These are phyloP conservation scores for Mellilla xanthometata DNA, from an alignment of 2,888 invertebrate species.

Conservation along the genomic window DNA sequence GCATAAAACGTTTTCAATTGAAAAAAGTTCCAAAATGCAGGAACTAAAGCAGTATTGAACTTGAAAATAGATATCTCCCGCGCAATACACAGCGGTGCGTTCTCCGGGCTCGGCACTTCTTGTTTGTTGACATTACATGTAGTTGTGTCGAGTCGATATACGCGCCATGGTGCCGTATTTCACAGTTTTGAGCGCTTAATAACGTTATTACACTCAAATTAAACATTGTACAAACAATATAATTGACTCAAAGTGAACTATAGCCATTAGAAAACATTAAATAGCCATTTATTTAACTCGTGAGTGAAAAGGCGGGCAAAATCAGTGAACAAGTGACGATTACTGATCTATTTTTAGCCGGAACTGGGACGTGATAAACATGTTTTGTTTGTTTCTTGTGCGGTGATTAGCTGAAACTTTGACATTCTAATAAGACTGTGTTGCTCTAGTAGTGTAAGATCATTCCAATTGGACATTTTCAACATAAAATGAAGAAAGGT, in stretches of 20 bases:
- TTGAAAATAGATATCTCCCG: slow-evolving; percentile 32
- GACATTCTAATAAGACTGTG: slow-evolving; percentile 40
- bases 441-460: slow-evolving; percentile 29
- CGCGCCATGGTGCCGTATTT: slow-evolving; percentile 66
- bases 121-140: slow-evolving; percentile 69
- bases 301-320: slow-evolving; percentile 69
- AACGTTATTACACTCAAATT: slow-evolving; percentile 42
- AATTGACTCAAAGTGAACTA: slow-evolving; percentile 42
- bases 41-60: neutral
- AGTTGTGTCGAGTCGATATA: slow-evolving; percentile 62
- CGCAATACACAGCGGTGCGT: slow-evolving; percentile 42
- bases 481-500: slow-evolving; percentile 43
- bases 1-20: no score
- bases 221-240: slow-evolving; percentile 42
- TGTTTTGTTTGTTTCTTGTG: slow-evolving; percentile 41
- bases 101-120: slow-evolving; percentile 43
- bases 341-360: slow-evolving; percentile 71
- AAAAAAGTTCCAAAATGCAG: no score
- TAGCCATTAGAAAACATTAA: slow-evolving; percentile 37
- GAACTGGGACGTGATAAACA: slow-evolving; percentile 57
- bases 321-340: slow-evolving; percentile 71
- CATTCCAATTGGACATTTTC: slow-evolving; percentile 38
- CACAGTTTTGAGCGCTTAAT: slow-evolving; percentile 47
- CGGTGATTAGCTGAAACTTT: slow-evolving; percentile 29
- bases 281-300: slow-evolving; percentile 41